Conservation (phyloP, 1,140 invertebrate genomes). For the Eufriesea mexicana region DNA sequence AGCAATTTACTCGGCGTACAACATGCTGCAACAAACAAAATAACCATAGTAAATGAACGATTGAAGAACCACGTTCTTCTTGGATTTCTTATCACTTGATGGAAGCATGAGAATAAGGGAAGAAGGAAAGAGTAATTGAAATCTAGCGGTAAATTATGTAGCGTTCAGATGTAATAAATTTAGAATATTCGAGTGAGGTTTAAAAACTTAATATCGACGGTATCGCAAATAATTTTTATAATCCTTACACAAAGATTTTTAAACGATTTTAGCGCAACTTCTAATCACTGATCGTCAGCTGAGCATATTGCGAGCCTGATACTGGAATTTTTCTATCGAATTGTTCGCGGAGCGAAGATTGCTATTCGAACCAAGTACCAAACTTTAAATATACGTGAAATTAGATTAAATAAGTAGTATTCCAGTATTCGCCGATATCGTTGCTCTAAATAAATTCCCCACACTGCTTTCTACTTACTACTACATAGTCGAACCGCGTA, state of each 20-base stretch:
- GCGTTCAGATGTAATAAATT: not conserved
- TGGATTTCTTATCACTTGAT: not conserved
- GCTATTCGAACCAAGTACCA: no score
- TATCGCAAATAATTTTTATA: no score
- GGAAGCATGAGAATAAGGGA: not conserved
- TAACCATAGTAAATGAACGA: not conserved
- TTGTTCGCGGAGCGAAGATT: not conserved
- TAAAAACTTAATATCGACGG: no score
- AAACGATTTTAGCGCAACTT: not conserved
- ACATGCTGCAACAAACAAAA: constrained; percentile 32
- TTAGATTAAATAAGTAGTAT: no score
- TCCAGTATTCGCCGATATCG: no score
- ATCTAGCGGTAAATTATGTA: not conserved
- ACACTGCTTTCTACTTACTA: no score
- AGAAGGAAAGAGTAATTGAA: no score
- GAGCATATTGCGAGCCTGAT: not conserved
- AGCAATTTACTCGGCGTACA: constrained; percentile 56
- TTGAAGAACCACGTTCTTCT: not conserved
- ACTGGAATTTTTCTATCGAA: not conserved
- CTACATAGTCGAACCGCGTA: no score
- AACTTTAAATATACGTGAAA: no score
- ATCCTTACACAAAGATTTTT: not conserved
- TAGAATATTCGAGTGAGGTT: not conserved
- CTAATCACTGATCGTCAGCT: not conserved
- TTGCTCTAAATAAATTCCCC: no score